Evolutionary conservation across 2,797 vertebrate species (phyloP).

Genomic region (Sebastes baramenuke): DNA sequence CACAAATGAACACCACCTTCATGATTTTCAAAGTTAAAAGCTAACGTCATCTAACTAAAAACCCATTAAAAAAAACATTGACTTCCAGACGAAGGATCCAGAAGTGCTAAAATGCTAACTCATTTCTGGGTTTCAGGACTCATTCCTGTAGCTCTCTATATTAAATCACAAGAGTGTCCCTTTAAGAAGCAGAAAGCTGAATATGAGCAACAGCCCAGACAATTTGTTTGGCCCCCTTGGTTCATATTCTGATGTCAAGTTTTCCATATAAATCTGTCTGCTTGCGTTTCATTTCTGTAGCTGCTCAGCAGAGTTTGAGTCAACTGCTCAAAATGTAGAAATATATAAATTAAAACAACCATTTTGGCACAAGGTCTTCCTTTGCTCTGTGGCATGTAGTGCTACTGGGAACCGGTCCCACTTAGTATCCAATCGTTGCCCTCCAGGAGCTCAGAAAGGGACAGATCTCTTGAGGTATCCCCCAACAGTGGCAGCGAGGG

Average conservation of each 20-base stretch:
- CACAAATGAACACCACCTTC: no score
- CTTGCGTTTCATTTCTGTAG: background rate
- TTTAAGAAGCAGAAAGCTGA: background rate
- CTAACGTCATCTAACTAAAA: no score
- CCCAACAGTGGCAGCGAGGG: background rate
- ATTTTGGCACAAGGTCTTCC: background rate
- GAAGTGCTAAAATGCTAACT: no score
- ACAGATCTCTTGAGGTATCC: constrained; percentile 18
- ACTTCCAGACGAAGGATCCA: no score
- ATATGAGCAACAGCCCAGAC: background rate
- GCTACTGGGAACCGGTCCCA: constrained; percentile 7
- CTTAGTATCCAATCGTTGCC: constrained; percentile 63
- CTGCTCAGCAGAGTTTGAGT: background rate
- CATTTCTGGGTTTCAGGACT: no score
- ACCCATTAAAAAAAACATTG: no score
- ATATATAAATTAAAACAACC: background rate
- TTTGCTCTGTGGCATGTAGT: background rate
- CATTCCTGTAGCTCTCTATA: background rate
- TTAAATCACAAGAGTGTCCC: background rate
- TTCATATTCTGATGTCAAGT: background rate
- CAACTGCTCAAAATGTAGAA: background rate
- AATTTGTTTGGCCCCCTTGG: no score
- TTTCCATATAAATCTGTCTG: background rate
- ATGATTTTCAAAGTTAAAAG: no score
- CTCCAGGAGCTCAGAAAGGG: constrained; percentile 57